phyloP scores from a whole-genome alignment of 2,888 invertebrate species.

The Cephus pulcher region DNA sequence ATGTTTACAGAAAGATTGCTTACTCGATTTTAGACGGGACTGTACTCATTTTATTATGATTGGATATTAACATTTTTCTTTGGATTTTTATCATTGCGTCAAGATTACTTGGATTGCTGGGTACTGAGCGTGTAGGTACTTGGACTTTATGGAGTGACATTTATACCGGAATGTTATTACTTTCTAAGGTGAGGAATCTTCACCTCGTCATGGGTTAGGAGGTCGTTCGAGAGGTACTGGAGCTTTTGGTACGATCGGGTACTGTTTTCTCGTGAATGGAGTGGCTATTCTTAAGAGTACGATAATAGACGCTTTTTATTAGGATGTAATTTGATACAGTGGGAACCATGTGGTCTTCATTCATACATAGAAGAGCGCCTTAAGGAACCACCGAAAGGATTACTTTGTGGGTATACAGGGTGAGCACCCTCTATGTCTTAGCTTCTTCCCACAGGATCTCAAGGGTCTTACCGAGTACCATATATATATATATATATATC shows the following conservation, averaged over 20 bases:
- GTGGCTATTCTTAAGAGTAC: slow-evolving; percentile 47
- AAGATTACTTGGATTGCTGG: not conserved
- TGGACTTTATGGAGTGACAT: not conserved
- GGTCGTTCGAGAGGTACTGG: not conserved
- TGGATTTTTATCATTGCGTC: not conserved
- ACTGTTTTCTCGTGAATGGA: slow-evolving; percentile 47
- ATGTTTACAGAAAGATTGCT: not conserved
- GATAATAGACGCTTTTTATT: slow-evolving; percentile 7
- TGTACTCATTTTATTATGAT: not conserved
- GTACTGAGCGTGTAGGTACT: not conserved
- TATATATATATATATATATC: not conserved
- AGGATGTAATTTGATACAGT: slow-evolving; percentile 63
- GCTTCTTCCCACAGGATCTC: slow-evolving; percentile 27
- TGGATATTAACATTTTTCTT: not conserved
- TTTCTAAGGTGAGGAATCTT: not conserved
- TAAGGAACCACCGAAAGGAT: slow-evolving; percentile 54
- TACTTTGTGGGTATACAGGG: slow-evolving; percentile 13
- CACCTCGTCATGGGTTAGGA: not conserved
- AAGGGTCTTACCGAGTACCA: not conserved
- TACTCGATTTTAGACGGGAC: not conserved
- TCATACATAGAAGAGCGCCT: slow-evolving; percentile 39
- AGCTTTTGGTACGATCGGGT: not conserved
- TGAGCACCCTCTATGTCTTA: slow-evolving; percentile 13
- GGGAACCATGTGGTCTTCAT: slow-evolving; percentile 60
- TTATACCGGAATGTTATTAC: not conserved